Percentiles rank a stretch among this genome's conserved stretches.
Evolutionary conservation across 1,140 invertebrate species (phyloP).

Genomic region (Oreohelix idahoensis): DNA sequence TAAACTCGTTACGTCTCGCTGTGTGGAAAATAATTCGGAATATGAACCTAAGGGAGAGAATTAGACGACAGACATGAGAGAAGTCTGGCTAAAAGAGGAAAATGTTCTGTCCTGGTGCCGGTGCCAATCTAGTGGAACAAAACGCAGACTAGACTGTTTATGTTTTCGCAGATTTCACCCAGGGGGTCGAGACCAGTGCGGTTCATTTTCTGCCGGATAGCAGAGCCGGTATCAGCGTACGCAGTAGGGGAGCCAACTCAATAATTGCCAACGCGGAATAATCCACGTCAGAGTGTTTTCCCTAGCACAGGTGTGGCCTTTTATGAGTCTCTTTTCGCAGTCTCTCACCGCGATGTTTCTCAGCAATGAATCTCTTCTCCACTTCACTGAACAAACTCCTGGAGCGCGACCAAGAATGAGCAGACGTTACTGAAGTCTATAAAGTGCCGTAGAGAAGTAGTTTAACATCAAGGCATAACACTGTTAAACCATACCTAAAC

Average conservation of each 20-base stretch:
- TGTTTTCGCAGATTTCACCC: constrained; percentile 14
- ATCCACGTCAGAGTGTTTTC: constrained; percentile 25
- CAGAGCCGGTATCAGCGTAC: background rate
- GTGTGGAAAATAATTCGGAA: background rate
- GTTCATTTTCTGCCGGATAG: background rate
- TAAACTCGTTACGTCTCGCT: too few species aligned
- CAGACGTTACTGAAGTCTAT: constrained; percentile 1
- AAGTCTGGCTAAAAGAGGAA: background rate
- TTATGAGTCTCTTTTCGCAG: background rate
- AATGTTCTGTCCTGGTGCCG: background rate
- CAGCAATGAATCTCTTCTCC: background rate
- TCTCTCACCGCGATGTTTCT: background rate
- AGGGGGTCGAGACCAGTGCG: constrained; percentile 15
- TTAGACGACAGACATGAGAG: background rate
- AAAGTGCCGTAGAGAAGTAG: background rate
- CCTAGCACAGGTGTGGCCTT: constrained; percentile 23
- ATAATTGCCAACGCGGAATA: constrained; percentile 29
- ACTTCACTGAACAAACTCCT: constrained; percentile 10
- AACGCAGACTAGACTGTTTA: constrained; percentile 17
- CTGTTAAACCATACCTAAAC: background rate
- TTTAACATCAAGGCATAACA: background rate
- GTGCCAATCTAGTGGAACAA: constrained; percentile 12
- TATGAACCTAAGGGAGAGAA: constrained; percentile 14
- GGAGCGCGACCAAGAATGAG: background rate
- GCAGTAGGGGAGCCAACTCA: constrained; percentile 25